A percentile compares a stretch with the other conserved stretches of the same genome.
phyloP scores from a whole-genome alignment of 2,113 vertebrate species.

The Mirza zaza region DNA sequence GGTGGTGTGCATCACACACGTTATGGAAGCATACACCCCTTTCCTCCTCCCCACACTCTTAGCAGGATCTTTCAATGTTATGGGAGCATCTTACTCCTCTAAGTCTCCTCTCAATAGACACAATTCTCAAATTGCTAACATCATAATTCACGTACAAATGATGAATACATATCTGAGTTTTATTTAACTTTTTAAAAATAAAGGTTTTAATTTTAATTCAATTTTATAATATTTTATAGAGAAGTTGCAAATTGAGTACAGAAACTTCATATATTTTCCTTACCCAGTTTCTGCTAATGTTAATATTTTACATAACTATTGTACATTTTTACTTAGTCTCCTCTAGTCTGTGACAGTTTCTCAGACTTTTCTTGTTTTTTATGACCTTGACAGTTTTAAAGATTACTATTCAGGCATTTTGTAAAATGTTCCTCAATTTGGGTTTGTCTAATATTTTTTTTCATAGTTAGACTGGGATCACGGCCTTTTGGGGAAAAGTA shows the following conservation, averaged over 20 bases:
- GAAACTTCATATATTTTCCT: background rate
- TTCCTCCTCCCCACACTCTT: too few relatives aligned
- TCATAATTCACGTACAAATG: background rate
- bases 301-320: background rate
- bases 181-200: background rate
- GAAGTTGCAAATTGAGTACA: background rate
- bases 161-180: background rate
- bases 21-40: too few relatives aligned
- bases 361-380: background rate
- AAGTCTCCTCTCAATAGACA: background rate
- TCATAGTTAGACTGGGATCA: background rate
- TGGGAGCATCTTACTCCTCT: background rate
- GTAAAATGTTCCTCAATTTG: background rate
- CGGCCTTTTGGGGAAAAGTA: background rate
- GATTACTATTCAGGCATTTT: background rate
- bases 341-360: background rate
- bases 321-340: background rate
- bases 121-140: background rate
- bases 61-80: background rate
- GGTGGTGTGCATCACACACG: too few relatives aligned
- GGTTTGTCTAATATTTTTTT: background rate
- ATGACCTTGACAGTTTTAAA: background rate
- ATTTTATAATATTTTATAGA: background rate
- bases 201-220: background rate
- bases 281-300: background rate